Percentiles rank a stretch among this genome's conserved stretches.
Conservation (phyloP, 2,113 vertebrate species). For the Cavia aperea region DNA sequence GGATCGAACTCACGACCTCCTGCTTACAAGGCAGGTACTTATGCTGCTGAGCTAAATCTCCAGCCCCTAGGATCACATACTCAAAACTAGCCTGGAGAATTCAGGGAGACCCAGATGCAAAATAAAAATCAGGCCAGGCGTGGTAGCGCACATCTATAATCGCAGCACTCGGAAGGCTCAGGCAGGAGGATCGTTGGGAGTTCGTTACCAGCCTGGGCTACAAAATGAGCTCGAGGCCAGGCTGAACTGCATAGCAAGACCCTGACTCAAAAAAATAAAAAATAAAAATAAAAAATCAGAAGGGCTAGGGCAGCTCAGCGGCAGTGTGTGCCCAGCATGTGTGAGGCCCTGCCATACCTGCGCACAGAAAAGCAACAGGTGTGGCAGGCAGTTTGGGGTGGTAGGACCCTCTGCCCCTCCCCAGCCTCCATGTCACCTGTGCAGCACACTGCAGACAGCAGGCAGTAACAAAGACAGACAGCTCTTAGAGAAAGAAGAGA, state of each 20-base stretch:
- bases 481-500: too few relatives aligned
- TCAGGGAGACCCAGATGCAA: background rate
- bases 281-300: background rate
- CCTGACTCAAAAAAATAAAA: too few relatives aligned
- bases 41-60: too few relatives aligned
- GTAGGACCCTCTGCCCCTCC: background rate
- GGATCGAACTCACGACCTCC: too few relatives aligned
- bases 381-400: fast-evolving
- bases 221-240: too few relatives aligned
- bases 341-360: background rate
- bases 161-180: too few relatives aligned
- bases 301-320: background rate
- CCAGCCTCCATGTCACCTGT: background rate
- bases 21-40: too few relatives aligned
- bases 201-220: too few relatives aligned
- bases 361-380: background rate
- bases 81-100: background rate
- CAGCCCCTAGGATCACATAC: background rate
- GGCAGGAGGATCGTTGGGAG: too few relatives aligned
- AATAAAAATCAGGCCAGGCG: background rate
- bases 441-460: background rate
- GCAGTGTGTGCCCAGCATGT: background rate
- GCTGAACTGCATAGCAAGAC: too few relatives aligned
- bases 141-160: too few relatives aligned
- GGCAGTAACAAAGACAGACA: background rate